phyloP scores from a whole-genome alignment of 1,140 invertebrate genomes.

The Steinernema khuongi region DNA sequence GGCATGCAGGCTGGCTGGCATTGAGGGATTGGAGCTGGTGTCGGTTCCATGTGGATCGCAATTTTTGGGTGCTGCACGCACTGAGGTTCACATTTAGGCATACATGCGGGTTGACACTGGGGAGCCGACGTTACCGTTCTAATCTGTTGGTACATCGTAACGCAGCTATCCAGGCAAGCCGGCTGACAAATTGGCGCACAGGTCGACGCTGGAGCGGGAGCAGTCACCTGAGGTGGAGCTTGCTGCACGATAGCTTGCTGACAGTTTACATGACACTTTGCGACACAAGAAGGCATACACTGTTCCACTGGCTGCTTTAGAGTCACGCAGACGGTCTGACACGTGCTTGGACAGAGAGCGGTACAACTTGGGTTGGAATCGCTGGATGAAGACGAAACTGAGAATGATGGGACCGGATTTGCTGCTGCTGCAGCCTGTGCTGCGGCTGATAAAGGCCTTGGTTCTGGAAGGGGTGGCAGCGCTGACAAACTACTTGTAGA shows the following conservation, averaged over 20 bases:
- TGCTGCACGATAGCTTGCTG: background rate
- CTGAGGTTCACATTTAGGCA: conserved; percentile 11
- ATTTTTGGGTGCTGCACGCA: background rate
- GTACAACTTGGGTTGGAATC: background rate
- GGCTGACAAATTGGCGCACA: background rate
- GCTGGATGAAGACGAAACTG: background rate
- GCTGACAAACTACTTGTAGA: background rate
- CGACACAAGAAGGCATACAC: background rate
- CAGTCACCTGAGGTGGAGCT: background rate
- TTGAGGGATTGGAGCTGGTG: background rate
- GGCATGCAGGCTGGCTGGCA: background rate
- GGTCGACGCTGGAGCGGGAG: background rate
- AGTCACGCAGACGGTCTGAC: background rate
- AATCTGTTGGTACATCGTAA: background rate
- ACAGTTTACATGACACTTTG: background rate
- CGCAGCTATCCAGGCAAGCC: background rate
- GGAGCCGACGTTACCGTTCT: background rate
- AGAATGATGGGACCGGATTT: background rate
- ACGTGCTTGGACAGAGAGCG: background rate
- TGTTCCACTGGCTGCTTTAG: background rate
- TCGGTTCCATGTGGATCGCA: background rate
- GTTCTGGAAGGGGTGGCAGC: background rate
- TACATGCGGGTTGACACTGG: background rate
- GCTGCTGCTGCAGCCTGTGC: background rate
- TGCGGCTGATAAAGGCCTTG: background rate